phyloP scores from a whole-genome alignment of 2,888 invertebrate species.

The Drosophila nr. perissopoda region DNA sequence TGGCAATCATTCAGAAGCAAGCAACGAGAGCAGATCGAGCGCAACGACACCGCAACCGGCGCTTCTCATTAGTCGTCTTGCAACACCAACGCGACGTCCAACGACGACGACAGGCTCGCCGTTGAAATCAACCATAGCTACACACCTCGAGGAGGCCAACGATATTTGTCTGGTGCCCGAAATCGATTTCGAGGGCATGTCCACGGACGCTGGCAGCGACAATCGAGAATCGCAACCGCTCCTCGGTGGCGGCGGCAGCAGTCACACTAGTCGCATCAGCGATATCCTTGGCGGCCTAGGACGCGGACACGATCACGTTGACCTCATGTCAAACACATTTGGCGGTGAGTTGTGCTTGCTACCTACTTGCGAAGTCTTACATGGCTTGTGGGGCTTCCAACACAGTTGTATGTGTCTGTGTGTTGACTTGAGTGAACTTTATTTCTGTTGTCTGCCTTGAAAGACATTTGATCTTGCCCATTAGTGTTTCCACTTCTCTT shows the following conservation, averaged over 20 bases:
- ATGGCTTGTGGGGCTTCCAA: constrained; percentile 48
- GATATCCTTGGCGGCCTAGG: constrained; percentile 85
- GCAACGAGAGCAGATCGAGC: constrained; percentile 50
- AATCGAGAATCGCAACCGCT: constrained; percentile 98
- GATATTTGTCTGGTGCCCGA: constrained; percentile 93
- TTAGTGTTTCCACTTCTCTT: not conserved
- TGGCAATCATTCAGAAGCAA: constrained; percentile 40
- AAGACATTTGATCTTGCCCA: constrained; percentile 2
- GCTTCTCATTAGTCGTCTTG: constrained; percentile 54
- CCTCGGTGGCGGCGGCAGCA: constrained; percentile 94
- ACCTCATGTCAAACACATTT: constrained; percentile 93
- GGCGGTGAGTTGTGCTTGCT: constrained; percentile 87
- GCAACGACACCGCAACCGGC: constrained; percentile 39
- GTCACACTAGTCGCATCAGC: constrained; percentile 90
- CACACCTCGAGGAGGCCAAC: constrained; percentile 83
- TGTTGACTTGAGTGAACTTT: not conserved
- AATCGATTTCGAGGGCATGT: constrained; percentile 91
- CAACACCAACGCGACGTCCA: constrained; percentile 56
- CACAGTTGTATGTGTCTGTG: constrained; percentile 1
- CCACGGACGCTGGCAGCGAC: constrained; percentile 92
- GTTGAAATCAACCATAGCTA: constrained; percentile 41
- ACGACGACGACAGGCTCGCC: constrained; percentile 68
- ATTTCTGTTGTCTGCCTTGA: constrained; percentile 1
- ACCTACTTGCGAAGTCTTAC: constrained; percentile 24
- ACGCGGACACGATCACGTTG: constrained; percentile 87